A percentile compares a stretch with the other conserved stretches of the same genome.
These are phyloP conservation scores for Propithecus deckenii DNA, from an alignment of 2,797 vertebrate species.

Conservation along the genomic window DNA sequence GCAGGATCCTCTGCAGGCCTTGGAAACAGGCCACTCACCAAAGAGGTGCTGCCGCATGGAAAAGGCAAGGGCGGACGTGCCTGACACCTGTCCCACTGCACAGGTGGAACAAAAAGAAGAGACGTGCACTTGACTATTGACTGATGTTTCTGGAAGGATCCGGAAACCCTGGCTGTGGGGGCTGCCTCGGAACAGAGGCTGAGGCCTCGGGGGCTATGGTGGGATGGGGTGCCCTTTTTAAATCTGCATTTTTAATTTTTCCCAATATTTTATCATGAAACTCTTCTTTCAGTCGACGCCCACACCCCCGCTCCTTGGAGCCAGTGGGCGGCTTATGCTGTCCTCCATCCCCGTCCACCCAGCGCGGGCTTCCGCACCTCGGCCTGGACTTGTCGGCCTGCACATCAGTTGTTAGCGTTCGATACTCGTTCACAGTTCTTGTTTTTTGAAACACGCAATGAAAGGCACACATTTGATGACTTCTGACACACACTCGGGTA, in stretches of 20 bases:
- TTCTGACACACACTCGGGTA: background rate
- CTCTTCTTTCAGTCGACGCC: background rate
- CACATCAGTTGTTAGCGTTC: fast-evolving
- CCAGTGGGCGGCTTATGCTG: too few species aligned
- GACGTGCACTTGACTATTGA: fast-evolving
- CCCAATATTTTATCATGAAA: background rate
- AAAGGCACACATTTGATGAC: background rate
- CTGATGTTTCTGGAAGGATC: fast-evolving
- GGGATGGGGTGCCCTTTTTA: background rate
- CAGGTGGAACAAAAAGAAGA: fast-evolving
- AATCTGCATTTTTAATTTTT: background rate
- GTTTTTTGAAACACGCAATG: background rate
- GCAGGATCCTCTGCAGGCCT: background rate
- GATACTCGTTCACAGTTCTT: background rate
- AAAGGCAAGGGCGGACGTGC: background rate
- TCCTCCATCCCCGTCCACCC: too few species aligned
- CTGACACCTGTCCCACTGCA: fast-evolving
- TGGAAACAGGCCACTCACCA: background rate
- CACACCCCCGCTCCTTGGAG: fast-evolving
- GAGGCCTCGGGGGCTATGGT: background rate
- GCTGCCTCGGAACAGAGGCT: background rate
- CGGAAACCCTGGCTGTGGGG: background rate
- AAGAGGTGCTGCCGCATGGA: too few species aligned
- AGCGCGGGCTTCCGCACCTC: background rate
- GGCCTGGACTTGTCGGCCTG: background rate